Evolutionary conservation across 1,140 invertebrate genomes (phyloP).

Genomic region (Drosophila biarmipes): DNA sequence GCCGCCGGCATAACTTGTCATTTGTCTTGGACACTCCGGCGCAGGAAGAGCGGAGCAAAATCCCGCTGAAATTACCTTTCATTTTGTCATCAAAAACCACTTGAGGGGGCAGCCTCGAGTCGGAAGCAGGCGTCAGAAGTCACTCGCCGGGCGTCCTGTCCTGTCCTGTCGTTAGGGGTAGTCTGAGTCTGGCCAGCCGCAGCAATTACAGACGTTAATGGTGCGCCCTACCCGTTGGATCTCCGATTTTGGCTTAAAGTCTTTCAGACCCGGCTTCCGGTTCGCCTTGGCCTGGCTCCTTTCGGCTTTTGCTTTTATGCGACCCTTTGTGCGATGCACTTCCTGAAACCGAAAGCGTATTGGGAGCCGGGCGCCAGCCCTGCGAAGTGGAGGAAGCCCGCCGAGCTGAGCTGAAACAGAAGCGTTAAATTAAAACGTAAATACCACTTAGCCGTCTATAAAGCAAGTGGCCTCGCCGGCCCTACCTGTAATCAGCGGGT

Average conservation of each 20-base stretch:
- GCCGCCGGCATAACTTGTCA: slow-evolving; percentile 69
- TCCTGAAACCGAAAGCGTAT: slow-evolving; percentile 77
- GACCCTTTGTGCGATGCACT: slow-evolving; percentile 58
- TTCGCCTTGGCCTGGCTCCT: slow-evolving; percentile 27
- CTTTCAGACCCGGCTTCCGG: slow-evolving; percentile 63
- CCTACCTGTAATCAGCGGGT: slow-evolving; percentile 73
- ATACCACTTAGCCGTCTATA: slow-evolving; percentile 78
- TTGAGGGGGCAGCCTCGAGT: slow-evolving; percentile 59
- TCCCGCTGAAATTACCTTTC: slow-evolving; percentile 82
- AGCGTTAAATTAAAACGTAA: slow-evolving; percentile 83
- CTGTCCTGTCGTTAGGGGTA: slow-evolving; percentile 54
- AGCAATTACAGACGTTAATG: slow-evolving; percentile 78
- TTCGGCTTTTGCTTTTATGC: slow-evolving; percentile 47
- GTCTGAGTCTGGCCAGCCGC: slow-evolving; percentile 46
- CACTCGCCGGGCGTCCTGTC: slow-evolving; percentile 11
- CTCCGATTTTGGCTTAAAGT: slow-evolving; percentile 66
- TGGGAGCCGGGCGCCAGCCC: slow-evolving; percentile 11
- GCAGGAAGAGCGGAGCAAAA: slow-evolving; percentile 59
- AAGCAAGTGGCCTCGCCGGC: slow-evolving; percentile 62
- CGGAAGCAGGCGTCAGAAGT: slow-evolving; percentile 36
- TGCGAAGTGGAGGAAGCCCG: neutral
- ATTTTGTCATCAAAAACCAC: slow-evolving; percentile 84
- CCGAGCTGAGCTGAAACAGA: slow-evolving; percentile 36
- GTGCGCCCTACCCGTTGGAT: slow-evolving; percentile 27
- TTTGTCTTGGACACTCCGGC: slow-evolving; percentile 61